Base-by-base conservation (phyloP, 2,797 vertebrate genomes). In the Muscicapa striata region DNA sequence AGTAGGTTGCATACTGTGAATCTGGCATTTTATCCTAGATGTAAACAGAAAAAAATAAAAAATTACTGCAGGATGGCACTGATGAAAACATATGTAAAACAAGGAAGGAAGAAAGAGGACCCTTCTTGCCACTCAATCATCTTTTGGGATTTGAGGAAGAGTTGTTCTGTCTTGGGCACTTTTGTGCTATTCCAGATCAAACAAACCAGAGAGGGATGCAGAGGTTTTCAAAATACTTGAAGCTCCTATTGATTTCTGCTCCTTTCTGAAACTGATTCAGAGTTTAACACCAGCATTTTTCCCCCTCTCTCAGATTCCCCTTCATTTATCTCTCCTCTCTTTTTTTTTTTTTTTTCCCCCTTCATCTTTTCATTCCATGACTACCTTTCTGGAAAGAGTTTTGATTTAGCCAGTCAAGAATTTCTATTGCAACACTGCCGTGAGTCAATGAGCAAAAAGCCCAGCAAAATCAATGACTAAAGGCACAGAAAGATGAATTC, bases 361-460 rank as follows among this genome's bases (percentile, higher is more conserved):
- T n/a, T 38, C 11, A 57, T 51, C 40, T 77, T 76, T 51, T 83
- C 34, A 55, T 70, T 89, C 49, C 26, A 69, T 73, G 46, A 84
- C 74, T 66, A 75, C 1, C 2, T 83, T 73, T 36, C 62, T 30
- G 15, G 76, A 69, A 63, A 93, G 30, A 9, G 41, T 79, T 89
- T 95, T 82, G 61, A 93, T 93, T 92, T 75, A 84, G 59, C 40
- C 34, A 82, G 77, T 59, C 55, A 59, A 75, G 72, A n/a, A 67
- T 76, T 89, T 48, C 36, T 76, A 41, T 18, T 77, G 32, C 78
- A 84, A 82, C 48, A 45, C 11, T 7, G 29, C 77, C 0, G 0
- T 46, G 61, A 94, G 57, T 70, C 78, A 77, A n/a, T 41, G 45
- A 92, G 41, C 48, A 74, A 77, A 93, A 82, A 77, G 48, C 54